Conservation (phyloP, 2,888 invertebrate species). For the Tipula unca region DNA sequence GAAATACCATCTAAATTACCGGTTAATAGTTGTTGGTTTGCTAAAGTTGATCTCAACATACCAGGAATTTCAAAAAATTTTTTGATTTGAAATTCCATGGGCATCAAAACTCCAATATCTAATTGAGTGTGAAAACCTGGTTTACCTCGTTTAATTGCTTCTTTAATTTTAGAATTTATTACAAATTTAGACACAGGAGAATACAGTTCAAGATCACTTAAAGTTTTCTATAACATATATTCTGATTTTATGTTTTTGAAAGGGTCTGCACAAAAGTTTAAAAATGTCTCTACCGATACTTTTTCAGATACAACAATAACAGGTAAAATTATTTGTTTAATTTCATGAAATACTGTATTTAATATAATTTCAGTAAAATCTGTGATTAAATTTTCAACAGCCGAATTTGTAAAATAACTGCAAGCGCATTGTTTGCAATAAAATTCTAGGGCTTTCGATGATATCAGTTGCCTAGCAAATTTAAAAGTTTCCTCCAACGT, state of each 20-base stretch:
- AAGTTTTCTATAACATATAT: not conserved
- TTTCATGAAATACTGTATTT: not conserved
- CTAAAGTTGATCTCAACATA: not conserved
- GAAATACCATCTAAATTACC: not conserved
- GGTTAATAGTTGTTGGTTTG: not conserved
- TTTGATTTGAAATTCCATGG: not conserved
- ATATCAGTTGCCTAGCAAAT: no score
- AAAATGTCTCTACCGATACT: no score
- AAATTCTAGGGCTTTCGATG: not conserved
- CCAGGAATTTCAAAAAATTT: not conserved
- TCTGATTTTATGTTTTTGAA: not conserved
- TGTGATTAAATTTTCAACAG: not conserved
- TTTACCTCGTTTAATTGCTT: not conserved
- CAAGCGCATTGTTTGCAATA: not conserved
- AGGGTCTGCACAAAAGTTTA: not conserved
- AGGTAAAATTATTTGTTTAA: not conserved
- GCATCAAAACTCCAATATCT: not conserved
- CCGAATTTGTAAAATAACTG: not conserved
- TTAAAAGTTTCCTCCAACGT: no score
- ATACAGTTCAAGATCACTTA: not conserved
- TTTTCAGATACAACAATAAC: no score
- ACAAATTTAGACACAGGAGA: not conserved
- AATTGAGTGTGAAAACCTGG: not conserved
- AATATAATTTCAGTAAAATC: not conserved
- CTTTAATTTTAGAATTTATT: not conserved